phyloP scores from a whole-genome alignment of 2,797 vertebrate species.

The Gymnoscopelus braueri region DNA sequence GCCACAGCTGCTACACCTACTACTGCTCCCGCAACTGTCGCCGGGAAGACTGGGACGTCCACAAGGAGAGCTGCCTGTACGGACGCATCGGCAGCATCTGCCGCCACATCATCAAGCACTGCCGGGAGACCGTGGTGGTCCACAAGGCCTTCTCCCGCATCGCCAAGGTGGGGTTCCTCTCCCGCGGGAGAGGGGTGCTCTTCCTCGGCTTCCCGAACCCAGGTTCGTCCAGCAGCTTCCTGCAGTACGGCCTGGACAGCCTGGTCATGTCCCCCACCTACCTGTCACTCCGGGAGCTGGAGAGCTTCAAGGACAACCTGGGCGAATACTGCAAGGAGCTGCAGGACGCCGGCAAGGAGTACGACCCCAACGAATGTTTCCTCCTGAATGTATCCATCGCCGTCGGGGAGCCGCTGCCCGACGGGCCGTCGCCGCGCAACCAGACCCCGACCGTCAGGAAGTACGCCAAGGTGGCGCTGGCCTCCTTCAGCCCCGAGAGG shows the following conservation, averaged over 20 bases:
- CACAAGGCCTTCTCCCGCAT: slow-evolving; percentile 98
- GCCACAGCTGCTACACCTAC: slow-evolving; percentile 98
- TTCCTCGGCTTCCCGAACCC: slow-evolving; percentile 96
- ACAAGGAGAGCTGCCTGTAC: slow-evolving; percentile 95
- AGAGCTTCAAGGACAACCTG: slow-evolving; percentile 92
- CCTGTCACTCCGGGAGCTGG: slow-evolving; percentile 93
- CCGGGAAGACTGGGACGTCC: slow-evolving; percentile 94
- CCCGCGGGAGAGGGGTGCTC: slow-evolving; percentile 93
- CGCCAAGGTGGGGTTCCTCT: slow-evolving; percentile 96
- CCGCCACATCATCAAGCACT: slow-evolving; percentile 94
- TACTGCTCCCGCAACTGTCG: slow-evolving; percentile 97
- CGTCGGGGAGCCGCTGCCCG: slow-evolving; percentile 89
- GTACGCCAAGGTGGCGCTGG: slow-evolving; percentile 96
- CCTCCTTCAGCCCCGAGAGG: slow-evolving; percentile 91
- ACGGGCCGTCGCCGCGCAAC: slow-evolving; percentile 88
- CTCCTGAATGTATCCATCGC: slow-evolving; percentile 98
- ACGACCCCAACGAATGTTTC: slow-evolving; percentile 98
- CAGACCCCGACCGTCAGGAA: slow-evolving; percentile 94
- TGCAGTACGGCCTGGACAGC: slow-evolving; percentile 93
- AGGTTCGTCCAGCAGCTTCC: slow-evolving; percentile 90
- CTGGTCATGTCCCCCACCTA: slow-evolving; percentile 95
- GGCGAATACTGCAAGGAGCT: slow-evolving; percentile 94
- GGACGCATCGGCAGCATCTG: slow-evolving; percentile 93
- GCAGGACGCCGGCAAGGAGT: slow-evolving; percentile 91
- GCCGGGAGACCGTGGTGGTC: slow-evolving; percentile 90